Evolutionary conservation across 2,888 invertebrate genomes (phyloP), one percentile per base, ranked within the genome.

Genomic region (Folsomia manolachei): DNA sequence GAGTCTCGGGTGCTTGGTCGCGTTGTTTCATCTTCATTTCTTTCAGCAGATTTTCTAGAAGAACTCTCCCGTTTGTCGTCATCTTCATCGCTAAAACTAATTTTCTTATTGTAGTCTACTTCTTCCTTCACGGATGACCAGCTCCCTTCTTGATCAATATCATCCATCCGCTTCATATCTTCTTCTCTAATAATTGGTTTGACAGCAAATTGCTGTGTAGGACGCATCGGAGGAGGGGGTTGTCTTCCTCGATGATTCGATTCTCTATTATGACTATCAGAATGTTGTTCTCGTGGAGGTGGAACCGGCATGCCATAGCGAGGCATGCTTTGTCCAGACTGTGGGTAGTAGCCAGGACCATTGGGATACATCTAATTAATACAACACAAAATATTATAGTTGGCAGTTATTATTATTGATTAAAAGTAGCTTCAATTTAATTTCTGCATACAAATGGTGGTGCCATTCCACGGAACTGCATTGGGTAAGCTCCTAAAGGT

Each of bases 101-200:
- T 78, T 69, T 78, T 78, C 70, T 80, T 81, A 62, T 79, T 79
- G 65, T 79, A 81, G 73, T 80, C 79, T 68, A 81, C 75, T 70
- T 79, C 77, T 71, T 80, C 80, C 24, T 74, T 73, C 11, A 77
- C 76, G 21, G 80, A 75, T 18, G 80, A 76, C 80, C 80, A 80
- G 14, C 76, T 79, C 14, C 80, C 80, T 60, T 80, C 80, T 61
- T 78, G 78, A 19, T 70, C 78, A 26, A 80, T 72, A 39, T 78
- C 80, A 61, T 80, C 79, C 80, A 80, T 80, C 39, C 79, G 24
- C 69, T 79, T 77, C 56, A 80, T 65, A 65, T 80, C 80, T 63
- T 76, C 80, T 52, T 76, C 74, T 65, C 76, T 78, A 27, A 80
- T 76, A 53, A 80, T 80, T 2, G 80, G 79, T 23, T 78, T 80